Conservation (phyloP, 2,113 vertebrate species). For the Crotalus helleri region DNA sequence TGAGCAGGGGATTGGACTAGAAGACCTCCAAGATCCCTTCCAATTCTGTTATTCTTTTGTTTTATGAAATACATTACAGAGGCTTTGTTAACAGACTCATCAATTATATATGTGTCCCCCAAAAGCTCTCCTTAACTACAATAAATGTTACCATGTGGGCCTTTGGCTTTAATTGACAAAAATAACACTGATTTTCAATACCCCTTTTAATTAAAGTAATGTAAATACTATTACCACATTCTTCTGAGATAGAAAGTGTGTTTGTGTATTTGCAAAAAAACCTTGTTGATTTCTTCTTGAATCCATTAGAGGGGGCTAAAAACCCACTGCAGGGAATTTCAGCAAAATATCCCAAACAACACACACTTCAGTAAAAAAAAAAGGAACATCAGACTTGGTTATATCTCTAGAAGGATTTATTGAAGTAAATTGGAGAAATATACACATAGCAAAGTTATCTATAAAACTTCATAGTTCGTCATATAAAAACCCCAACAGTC, state of each 20-base stretch:
- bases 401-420: not conserved
- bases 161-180: not conserved
- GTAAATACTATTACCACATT: not conserved
- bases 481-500: not conserved
- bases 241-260: not conserved
- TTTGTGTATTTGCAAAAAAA: not conserved
- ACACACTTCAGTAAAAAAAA: not conserved
- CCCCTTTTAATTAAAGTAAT: not conserved
- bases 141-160: not conserved
- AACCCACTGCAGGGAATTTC: not conserved
- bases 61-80: not conserved
- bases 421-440: not conserved
- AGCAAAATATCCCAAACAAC: not conserved
- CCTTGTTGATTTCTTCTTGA: not conserved
- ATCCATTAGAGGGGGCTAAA: not conserved
- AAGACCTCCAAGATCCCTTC: too few relatives aligned
- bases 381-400: not conserved
- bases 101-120: not conserved
- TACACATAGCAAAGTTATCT: not conserved
- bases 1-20: too few relatives aligned
- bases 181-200: not conserved
- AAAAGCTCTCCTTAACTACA: not conserved
- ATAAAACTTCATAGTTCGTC: not conserved
- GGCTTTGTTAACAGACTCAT: not conserved
- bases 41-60: too few relatives aligned